These are phyloP conservation scores for Triplophysa dalaica DNA, from an alignment of 2,113 vertebrate species.

Conservation along the genomic window DNA sequence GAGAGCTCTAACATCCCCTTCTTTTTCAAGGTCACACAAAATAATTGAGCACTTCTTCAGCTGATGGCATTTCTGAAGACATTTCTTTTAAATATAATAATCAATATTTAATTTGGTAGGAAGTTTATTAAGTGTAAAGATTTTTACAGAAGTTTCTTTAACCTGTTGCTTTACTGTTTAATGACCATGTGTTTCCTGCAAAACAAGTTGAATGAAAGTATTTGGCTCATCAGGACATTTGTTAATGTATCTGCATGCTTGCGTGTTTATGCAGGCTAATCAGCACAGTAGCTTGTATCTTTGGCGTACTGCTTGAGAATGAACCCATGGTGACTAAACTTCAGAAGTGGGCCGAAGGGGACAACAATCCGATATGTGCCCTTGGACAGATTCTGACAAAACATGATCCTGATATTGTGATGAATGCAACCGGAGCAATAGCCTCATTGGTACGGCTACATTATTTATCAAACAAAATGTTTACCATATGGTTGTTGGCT, in stretches of 20 bases:
- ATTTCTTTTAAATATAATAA: no score
- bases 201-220: no score
- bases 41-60: no score
- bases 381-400: slow-evolving; percentile 54
- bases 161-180: no score
- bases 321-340: slow-evolving; percentile 40
- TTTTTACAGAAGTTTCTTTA: no score
- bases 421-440: slow-evolving; percentile 58
- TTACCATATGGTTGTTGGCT: background rate
- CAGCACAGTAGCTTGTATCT: slow-evolving; percentile 54
- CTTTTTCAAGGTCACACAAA: no score
- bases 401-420: slow-evolving; percentile 57
- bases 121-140: no score
- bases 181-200: no score
- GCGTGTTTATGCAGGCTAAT: slow-evolving; percentile 49
- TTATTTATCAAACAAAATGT: background rate
- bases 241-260: background rate
- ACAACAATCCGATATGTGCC: slow-evolving; percentile 43
- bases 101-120: no score
- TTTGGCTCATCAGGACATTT: background rate
- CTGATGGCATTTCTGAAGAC: no score
- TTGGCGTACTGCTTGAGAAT: slow-evolving; percentile 58
- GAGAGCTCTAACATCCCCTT: background rate
- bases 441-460: slow-evolving; percentile 56
- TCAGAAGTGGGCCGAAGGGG: slow-evolving; percentile 28